Evolutionary conservation across 1,140 invertebrate genomes (phyloP).

Genomic region (Dryas iulia): DNA sequence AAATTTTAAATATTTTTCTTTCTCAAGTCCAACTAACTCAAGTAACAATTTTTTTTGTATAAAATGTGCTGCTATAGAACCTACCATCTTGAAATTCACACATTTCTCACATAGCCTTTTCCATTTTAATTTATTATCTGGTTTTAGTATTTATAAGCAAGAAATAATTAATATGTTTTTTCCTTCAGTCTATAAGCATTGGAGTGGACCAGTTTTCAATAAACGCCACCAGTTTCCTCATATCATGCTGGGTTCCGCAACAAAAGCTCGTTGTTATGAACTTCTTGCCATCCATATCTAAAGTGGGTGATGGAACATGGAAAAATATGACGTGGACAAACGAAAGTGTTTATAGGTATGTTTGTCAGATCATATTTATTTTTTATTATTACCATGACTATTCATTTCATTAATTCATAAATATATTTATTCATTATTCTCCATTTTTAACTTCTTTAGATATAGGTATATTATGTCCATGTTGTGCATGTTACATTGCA

Average conservation of each 20-base stretch:
- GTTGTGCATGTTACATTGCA: too few relatives aligned
- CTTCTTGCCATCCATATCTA: constrained; percentile 68
- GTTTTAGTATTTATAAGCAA: too few relatives aligned
- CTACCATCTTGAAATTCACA: too few relatives aligned
- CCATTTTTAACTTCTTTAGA: background rate
- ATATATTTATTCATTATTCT: too few relatives aligned
- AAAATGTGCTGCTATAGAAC: too few relatives aligned
- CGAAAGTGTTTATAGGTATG: constrained; percentile 62
- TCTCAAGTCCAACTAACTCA: too few relatives aligned
- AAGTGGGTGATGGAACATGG: constrained; percentile 63
- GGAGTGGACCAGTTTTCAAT: constrained; percentile 67
- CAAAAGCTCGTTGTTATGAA: constrained; percentile 63
- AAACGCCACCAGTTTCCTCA: constrained; percentile 67
- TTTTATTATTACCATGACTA: background rate
- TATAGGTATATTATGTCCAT: too few relatives aligned
- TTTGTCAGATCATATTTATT: background rate
- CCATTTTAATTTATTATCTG: too few relatives aligned
- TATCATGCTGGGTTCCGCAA: constrained; percentile 70
- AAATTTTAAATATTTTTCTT: too few relatives aligned
- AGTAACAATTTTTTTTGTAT: too few relatives aligned
- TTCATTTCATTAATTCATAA: too few relatives aligned
- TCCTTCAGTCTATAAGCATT: constrained; percentile 54
- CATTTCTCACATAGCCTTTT: too few relatives aligned
- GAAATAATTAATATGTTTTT: constrained; percentile 12
- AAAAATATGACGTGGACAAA: constrained; percentile 68